Conservation (phyloP, 2,797 vertebrate species). For the Amblyopsis hoosieri region DNA sequence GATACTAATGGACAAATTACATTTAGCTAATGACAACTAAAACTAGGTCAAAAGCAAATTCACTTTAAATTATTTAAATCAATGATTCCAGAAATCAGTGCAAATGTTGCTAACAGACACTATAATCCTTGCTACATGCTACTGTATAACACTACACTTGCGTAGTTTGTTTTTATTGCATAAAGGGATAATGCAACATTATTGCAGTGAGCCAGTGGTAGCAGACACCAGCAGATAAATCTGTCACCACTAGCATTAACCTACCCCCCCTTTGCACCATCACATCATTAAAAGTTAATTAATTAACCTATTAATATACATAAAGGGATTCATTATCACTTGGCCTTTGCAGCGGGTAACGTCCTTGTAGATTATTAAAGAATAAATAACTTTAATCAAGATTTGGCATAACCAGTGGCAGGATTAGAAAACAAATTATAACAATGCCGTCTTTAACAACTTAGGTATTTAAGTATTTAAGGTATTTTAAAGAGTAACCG, state of each 20-base stretch:
- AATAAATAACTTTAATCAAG: background rate
- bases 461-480: too few species aligned
- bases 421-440: background rate
- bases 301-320: slow-evolving; percentile 13
- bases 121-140: background rate
- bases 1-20: too few species aligned
- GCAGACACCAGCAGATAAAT: background rate
- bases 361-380: slow-evolving; percentile 13
- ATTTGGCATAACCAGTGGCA: background rate
- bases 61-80: too few species aligned
- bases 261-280: background rate
- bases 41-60: too few species aligned
- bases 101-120: too few species aligned
- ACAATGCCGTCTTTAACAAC: too few species aligned
- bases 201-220: background rate
- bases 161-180: background rate
- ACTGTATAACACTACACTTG: background rate
- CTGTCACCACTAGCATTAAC: background rate
- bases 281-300: background rate
- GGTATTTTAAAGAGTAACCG: too few species aligned
- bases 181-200: background rate
- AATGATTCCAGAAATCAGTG: too few species aligned
- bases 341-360: background rate
- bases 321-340: slow-evolving; percentile 15
- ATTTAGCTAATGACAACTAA: too few species aligned